These are phyloP conservation scores for Dicrostonyx torquatus DNA, from an alignment of 2,797 vertebrate species.

Conservation along the genomic window DNA sequence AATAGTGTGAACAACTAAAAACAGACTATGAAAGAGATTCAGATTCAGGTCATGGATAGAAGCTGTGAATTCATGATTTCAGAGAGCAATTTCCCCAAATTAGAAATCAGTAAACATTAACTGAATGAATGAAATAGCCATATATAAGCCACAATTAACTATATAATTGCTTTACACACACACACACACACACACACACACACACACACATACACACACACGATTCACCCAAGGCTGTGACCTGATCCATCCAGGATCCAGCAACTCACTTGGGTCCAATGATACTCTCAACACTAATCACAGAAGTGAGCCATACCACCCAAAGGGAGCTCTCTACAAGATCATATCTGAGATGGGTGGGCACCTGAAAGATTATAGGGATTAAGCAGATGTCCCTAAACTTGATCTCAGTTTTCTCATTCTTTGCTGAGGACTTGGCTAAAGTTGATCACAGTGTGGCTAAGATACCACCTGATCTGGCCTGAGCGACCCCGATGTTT, in stretches of 20 bases:
- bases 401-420: not conserved
- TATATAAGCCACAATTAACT: not conserved
- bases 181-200: not conserved
- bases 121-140: not conserved
- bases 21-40: not conserved
- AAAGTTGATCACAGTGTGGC: not conserved
- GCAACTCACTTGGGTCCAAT: not conserved
- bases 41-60: not conserved
- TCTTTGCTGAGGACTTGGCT: not conserved
- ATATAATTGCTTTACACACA: not conserved
- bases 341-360: too few relatives aligned
- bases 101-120: not conserved
- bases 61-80: not conserved
- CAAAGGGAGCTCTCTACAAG: rapidly evolving
- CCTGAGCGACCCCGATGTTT: not conserved
- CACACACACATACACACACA: not conserved
- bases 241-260: not conserved
- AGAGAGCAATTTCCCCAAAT: not conserved
- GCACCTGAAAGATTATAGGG: not conserved
- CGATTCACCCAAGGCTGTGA: not conserved
- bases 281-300: not conserved
- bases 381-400: not conserved
- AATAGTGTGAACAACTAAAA: not conserved
- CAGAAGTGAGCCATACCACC: not conserved
- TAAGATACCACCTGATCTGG: not conserved